Percentiles rank a stretch among this genome's conserved stretches.
These are phyloP conservation scores for Scolanthus callimorphus DNA, from an alignment of 92 coral and sea anemone genomes.

Conservation along the genomic window DNA sequence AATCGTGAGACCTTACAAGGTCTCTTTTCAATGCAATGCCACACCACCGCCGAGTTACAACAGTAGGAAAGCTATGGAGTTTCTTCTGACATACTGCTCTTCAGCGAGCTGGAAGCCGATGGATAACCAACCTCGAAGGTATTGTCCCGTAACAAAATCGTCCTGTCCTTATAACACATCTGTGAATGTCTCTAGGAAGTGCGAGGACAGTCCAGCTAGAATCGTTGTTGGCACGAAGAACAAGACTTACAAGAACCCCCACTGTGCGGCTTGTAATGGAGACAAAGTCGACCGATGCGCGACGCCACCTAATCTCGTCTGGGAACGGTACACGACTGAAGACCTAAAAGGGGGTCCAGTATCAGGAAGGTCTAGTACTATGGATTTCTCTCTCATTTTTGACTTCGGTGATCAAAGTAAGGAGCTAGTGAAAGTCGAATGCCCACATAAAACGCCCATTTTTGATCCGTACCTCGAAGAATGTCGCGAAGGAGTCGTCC, in stretches of 20 bases:
- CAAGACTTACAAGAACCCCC: not conserved
- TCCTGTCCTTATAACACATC: slow-evolving; percentile 5
- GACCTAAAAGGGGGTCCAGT: not conserved
- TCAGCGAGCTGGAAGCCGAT: slow-evolving; percentile 4
- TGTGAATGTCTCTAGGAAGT: not conserved
- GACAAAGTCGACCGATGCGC: not conserved
- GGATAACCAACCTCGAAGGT: not conserved
- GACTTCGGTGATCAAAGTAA: not conserved
- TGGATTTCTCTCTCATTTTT: slow-evolving; percentile 12
- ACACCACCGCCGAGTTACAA: slow-evolving; percentile 15
- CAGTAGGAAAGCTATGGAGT: not conserved
- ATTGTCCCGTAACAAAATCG: slow-evolving; percentile 1
- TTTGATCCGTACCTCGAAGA: slow-evolving; percentile 28
- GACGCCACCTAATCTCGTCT: no score
- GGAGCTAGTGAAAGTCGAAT: not conserved
- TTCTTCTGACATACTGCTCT: slow-evolving; percentile 7
- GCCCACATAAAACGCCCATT: slow-evolving; percentile 3
- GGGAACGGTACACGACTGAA: not conserved
- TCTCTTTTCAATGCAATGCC: slow-evolving; percentile 1
- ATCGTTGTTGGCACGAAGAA: not conserved
- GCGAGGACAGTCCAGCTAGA: not conserved
- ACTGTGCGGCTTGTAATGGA: slow-evolving; percentile 1
- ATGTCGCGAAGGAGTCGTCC: slow-evolving; percentile 18
- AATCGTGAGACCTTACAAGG: not conserved
- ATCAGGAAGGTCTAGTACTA: not conserved